A percentile compares a stretch with the other conserved stretches of the same genome.
Conservation (phyloP, 2,113 vertebrate species). For the Mus pahari region DNA sequence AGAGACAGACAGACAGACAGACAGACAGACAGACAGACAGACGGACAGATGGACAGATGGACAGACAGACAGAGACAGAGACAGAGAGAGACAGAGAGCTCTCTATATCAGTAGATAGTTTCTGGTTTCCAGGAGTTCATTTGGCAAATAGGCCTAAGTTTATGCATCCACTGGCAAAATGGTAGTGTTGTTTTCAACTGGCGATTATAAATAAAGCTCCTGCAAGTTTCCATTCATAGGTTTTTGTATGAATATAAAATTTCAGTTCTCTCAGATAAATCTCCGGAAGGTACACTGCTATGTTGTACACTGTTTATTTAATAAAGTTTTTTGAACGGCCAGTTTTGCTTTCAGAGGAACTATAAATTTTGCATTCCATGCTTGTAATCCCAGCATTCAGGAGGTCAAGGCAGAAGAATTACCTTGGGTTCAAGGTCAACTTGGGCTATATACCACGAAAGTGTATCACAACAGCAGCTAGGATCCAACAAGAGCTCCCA, state of each 20-base stretch:
- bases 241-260: neutral
- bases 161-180: rapidly evolving
- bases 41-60: too few species aligned
- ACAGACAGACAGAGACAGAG: too few species aligned
- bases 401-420: neutral
- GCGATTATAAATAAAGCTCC: neutral
- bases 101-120: rapidly evolving
- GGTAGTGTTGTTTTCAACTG: neutral
- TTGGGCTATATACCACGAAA: neutral
- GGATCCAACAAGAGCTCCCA: too few species aligned
- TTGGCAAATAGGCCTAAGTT: rapidly evolving
- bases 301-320: neutral
- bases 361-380: too few species aligned
- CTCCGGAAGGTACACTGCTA: neutral
- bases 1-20: too few species aligned
- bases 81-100: too few species aligned
- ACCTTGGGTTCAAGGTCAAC: neutral
- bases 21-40: too few species aligned
- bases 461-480: neutral
- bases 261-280: neutral
- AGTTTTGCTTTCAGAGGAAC: neutral
- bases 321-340: neutral
- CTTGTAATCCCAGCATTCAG: neutral
- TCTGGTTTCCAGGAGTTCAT: rapidly evolving
- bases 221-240: neutral